Evolutionary conservation across 2,888 invertebrate species (phyloP), one percentile per base, ranked within the genome.

Genomic region (Torymus auratus): DNA sequence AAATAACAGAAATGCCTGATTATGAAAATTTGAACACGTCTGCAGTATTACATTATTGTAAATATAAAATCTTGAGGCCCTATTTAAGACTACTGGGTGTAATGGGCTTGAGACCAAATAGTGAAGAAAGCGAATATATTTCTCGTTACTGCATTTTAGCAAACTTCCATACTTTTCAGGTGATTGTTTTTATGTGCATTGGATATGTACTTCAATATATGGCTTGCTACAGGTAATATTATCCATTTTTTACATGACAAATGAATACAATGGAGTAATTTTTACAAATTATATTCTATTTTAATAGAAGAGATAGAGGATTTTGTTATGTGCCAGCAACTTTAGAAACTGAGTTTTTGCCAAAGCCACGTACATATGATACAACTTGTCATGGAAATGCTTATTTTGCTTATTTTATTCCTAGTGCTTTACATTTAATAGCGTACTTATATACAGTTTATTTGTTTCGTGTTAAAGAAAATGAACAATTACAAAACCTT

Each of bases 141-240:
- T 92, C 92, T 85, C 93, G 92, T 85, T 91, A 93, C 12, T 92
- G 94, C 83, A 92, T 93, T 85, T 91, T 95, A 56, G 94, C 94
- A 61, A 94, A 94, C 87, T 91, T 94, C 62, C 96, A 96, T 89
- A 94, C 95, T 10, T 88, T 94, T 17, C 92, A 95, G 89, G 94
- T 96, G 13, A 92, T 94, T 61, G 88, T 94, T 72, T 91, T 95
- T 71, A 93, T 96, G 91, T 91, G 94, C 81, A 86, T 94, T 81
- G 96, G 96, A 85, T 96, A 96, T 87, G 90, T 95, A 74, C 91
- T 96, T 20, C 96, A 96, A 88, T 96, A 95, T 87, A 94, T 96
- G 92, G 94, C 96, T 75, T 96, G 96, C 88, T 96, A 95, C 88
- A 93, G 95, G 95, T 95, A 86, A 85, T 69, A 13, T 62, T 50